Evolutionary conservation across 1,140 invertebrate genomes (phyloP).

Genomic region (Drosophila nigromelanica): DNA sequence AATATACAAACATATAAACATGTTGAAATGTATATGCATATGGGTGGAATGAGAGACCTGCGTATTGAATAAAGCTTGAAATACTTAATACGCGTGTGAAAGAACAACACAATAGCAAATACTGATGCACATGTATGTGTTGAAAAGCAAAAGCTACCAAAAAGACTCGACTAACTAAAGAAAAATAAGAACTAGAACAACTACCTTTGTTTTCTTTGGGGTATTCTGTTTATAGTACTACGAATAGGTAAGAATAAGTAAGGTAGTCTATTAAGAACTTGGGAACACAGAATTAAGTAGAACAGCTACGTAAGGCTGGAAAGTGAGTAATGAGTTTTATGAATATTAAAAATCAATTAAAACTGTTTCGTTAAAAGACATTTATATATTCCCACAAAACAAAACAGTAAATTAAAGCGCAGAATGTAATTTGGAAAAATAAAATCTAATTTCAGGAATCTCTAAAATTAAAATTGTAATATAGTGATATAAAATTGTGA

Average conservation of each 20-base stretch:
- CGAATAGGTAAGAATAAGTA: neutral
- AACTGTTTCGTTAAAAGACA: too few species aligned
- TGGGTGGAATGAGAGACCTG: conserved; percentile 5
- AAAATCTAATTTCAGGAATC: too few species aligned
- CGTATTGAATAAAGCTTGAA: conserved; percentile 9
- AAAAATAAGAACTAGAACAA: conserved; percentile 15
- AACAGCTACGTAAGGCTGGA: neutral
- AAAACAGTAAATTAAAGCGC: too few species aligned
- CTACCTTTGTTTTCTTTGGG: conserved; percentile 15
- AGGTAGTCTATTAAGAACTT: neutral
- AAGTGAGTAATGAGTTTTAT: neutral
- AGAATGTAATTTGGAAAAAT: too few species aligned
- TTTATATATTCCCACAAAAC: too few species aligned
- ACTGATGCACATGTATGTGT: conserved; percentile 10
- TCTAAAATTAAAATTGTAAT: too few species aligned
- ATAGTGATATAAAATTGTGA: too few species aligned
- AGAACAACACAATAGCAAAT: conserved; percentile 4
- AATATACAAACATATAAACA: neutral
- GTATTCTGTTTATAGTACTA: neutral
- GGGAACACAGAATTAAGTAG: neutral
- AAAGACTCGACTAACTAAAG: neutral
- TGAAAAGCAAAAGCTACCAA: conserved; percentile 1
- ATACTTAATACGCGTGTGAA: conserved; percentile 17
- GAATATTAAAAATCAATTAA: neutral
- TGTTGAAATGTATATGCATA: conserved; percentile 1